Percentiles rank a stretch among this genome's conserved stretches.
Conservation (phyloP, 2,888 invertebrate species). For the Pollenia angustigena region DNA sequence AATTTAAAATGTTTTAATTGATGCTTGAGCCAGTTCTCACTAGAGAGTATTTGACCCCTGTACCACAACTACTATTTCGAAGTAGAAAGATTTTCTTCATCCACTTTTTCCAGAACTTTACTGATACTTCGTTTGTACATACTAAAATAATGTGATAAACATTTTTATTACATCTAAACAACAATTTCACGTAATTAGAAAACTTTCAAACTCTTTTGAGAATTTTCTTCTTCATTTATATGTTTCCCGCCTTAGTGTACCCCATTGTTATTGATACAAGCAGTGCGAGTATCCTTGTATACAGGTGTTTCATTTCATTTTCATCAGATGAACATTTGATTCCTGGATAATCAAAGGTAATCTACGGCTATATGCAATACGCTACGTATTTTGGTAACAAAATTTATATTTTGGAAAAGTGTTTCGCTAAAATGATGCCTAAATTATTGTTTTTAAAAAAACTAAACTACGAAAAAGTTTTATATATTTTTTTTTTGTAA, state of each 20-base stretch:
- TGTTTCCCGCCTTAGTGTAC: background rate
- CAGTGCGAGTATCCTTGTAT: slow-evolving; percentile 31
- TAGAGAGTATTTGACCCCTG: slow-evolving; percentile 49
- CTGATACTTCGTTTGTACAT: background rate
- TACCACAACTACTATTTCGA: background rate
- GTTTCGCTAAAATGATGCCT: too few relatives aligned
- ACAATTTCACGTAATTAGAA: slow-evolving; percentile 80
- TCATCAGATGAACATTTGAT: slow-evolving; percentile 45
- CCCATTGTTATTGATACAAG: slow-evolving; percentile 30
- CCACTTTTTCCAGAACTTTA: background rate
- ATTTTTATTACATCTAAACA: slow-evolving; percentile 43
- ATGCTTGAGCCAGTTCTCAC: slow-evolving; percentile 37
- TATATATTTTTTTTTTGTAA: too few relatives aligned
- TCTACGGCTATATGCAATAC: background rate
- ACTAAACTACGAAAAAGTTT: too few relatives aligned
- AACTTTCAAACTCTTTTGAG: slow-evolving; percentile 78
- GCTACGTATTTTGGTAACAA: background rate
- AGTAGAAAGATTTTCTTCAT: background rate
- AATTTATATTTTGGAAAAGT: background rate
- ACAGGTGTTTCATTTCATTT: slow-evolving; percentile 50
- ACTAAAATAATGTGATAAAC: slow-evolving; percentile 28
- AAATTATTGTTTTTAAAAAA: too few relatives aligned
- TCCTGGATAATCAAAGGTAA: slow-evolving; percentile 1
- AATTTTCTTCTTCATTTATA: slow-evolving; percentile 44
- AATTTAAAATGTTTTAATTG: slow-evolving; percentile 62